Evolutionary conservation across 2,797 vertebrate genomes (phyloP).

Genomic region (Columba guinea): DNA sequence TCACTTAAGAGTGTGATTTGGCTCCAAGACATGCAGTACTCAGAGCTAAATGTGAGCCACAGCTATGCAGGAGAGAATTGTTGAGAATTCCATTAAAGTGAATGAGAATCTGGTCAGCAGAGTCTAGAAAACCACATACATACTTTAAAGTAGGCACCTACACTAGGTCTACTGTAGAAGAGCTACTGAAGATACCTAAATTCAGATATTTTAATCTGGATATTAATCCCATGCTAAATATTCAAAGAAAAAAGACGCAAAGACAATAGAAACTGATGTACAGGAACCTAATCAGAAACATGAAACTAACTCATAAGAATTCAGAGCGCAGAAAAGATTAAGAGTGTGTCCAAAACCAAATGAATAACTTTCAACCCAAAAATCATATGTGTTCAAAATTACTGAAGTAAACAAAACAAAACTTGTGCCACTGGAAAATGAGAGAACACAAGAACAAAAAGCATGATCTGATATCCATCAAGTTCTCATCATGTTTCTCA

Average conservation of each 20-base stretch:
- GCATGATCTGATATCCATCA: not conserved
- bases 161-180: not conserved
- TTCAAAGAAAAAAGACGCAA: not conserved
- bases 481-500: not conserved
- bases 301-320: not conserved
- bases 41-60: not conserved
- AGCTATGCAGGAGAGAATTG: not conserved
- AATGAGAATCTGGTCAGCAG: not conserved
- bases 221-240: not conserved
- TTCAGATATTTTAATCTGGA: not conserved
- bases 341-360: not conserved
- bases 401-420: not conserved
- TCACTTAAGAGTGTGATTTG: not conserved
- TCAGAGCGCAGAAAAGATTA: not conserved
- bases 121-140: not conserved
- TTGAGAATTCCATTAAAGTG: not conserved
- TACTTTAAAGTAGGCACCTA: not conserved
- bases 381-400: not conserved
- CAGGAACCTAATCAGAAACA: not conserved
- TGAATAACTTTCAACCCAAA: not conserved
- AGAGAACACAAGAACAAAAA: not conserved
- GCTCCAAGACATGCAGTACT: not conserved
- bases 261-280: not conserved
- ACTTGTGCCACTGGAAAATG: rapidly evolving
- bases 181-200: not conserved